phyloP scores from a whole-genome alignment of 23 tunicate species.

The Clavelina lepadiformis region DNA sequence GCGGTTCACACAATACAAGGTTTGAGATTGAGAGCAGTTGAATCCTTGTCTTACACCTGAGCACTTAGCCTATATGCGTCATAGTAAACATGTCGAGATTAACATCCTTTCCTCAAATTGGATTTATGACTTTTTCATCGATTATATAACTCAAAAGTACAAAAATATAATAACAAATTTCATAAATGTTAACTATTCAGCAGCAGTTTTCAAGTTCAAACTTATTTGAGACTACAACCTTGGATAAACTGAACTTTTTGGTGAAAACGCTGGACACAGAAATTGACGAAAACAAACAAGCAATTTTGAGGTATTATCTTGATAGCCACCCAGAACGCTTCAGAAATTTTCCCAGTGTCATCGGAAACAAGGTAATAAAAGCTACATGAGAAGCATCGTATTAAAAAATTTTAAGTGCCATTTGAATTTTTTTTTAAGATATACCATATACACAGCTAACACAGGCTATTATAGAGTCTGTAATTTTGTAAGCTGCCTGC shows the following conservation, averaged over 20 bases:
- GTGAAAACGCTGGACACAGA: conserved; percentile 47
- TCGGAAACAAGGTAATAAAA: conserved; percentile 56
- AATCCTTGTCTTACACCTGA: too few relatives aligned
- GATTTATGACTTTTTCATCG: too few relatives aligned
- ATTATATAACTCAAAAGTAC: too few relatives aligned
- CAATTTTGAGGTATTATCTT: conserved; percentile 34
- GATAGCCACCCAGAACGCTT: conserved; percentile 67
- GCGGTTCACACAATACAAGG: too few relatives aligned
- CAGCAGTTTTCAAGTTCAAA: background rate
- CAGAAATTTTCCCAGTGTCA: conserved; percentile 58
- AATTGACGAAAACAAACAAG: conserved; percentile 37
- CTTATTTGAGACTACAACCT: background rate
- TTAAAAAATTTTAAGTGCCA: background rate
- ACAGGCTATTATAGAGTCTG: background rate
- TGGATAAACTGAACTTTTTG: conserved; percentile 27
- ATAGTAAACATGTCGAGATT: too few relatives aligned
- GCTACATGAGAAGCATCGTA: background rate
- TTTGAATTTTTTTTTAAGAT: background rate
- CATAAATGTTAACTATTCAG: too few relatives aligned
- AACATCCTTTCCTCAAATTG: too few relatives aligned
- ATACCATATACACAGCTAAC: too few relatives aligned
- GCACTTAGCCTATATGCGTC: too few relatives aligned
- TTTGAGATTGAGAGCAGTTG: too few relatives aligned
- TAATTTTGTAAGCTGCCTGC: too few relatives aligned
- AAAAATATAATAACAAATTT: too few relatives aligned